Evolutionary conservation across 2,797 vertebrate species (phyloP).

Genomic region (Anableps anableps): DNA sequence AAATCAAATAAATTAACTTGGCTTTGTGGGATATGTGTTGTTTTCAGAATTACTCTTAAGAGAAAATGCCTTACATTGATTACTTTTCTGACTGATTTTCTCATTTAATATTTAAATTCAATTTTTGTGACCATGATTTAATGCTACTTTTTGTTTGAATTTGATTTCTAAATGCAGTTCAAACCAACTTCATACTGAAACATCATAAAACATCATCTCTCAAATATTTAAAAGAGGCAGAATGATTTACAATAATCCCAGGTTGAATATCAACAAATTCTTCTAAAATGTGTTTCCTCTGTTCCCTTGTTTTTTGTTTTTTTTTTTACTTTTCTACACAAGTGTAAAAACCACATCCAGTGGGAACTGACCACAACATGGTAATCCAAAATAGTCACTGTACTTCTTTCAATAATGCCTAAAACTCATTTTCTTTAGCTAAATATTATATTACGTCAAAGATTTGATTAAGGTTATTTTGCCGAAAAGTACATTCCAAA

Average conservation of each 20-base stretch:
- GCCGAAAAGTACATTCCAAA: too few species aligned
- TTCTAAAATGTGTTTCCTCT: background rate
- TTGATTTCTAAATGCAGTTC: background rate
- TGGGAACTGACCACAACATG: background rate
- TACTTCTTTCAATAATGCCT: background rate
- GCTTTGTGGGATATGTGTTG: background rate
- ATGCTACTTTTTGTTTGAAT: background rate
- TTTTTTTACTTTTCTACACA: background rate
- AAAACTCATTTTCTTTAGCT: background rate
- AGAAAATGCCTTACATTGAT: background rate
- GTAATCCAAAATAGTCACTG: background rate
- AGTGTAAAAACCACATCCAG: background rate
- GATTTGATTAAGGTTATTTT: background rate
- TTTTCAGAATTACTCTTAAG: background rate
- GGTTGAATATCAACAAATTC: background rate
- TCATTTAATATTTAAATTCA: background rate
- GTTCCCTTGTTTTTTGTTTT: too few species aligned
- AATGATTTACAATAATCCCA: background rate
- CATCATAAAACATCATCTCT: background rate
- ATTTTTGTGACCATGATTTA: background rate
- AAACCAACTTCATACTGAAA: conserved; percentile 9
- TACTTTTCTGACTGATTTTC: background rate
- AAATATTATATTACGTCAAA: background rate
- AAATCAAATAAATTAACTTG: background rate
- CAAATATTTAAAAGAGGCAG: background rate